These are phyloP conservation scores for Euglossa dilemma DNA, from an alignment of 1,140 invertebrate genomes.

Conservation along the genomic window DNA sequence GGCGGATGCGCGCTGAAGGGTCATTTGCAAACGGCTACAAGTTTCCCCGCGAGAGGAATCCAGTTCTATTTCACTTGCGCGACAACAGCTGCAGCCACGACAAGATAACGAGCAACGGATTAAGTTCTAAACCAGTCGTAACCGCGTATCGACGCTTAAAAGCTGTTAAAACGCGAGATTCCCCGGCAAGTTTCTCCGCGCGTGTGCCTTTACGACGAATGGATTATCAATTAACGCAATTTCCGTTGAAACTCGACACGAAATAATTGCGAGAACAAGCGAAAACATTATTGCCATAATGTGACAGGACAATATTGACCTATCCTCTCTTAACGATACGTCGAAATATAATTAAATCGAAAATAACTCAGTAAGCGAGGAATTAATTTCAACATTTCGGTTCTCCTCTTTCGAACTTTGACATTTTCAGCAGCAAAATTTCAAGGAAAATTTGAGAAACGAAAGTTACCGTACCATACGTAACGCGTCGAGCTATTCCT, in stretches of 20 bases:
- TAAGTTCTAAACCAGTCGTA: conserved; percentile 59
- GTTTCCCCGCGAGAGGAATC: conserved; percentile 48
- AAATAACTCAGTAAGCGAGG: no score
- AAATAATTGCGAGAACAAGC: not conserved
- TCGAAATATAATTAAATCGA: no score
- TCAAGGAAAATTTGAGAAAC: no score
- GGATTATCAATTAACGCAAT: conserved; percentile 30
- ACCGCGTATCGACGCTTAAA: conserved; percentile 50
- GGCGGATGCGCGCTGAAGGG: conserved; percentile 47
- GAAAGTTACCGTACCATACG: no score
- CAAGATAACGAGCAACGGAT: conserved; percentile 59
- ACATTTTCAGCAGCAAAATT: no score
- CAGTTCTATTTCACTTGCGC: conserved; percentile 55
- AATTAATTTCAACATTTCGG: no score
- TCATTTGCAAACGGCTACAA: conserved; percentile 62
- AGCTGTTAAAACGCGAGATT: conserved; percentile 45
- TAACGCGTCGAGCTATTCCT: no score
- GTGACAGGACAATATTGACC: no score
- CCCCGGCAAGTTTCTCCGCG: not conserved
- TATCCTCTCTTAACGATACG: no score
- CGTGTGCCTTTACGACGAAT: not conserved
- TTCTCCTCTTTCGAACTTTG: no score
- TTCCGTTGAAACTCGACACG: not conserved
- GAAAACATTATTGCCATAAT: no score
- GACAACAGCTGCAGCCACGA: conserved; percentile 42